A percentile compares a stretch with the other conserved stretches of the same genome.
These are phyloP conservation scores for Ascaphus truei DNA, from an alignment of 2,113 vertebrate species.

Conservation along the genomic window DNA sequence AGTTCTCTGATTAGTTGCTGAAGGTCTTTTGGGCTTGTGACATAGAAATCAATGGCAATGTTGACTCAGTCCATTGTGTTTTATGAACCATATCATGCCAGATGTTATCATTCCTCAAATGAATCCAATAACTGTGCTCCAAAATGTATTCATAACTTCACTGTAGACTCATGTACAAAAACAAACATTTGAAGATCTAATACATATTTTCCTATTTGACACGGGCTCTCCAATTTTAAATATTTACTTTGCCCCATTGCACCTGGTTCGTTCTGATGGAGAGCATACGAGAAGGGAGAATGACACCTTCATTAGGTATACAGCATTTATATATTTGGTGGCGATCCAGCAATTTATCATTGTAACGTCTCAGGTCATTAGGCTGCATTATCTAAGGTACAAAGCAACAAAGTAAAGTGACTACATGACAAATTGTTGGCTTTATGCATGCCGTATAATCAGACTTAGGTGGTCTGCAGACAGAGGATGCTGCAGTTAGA, in stretches of 20 bases:
- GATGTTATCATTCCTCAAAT: too few relatives aligned
- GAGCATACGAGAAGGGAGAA: not conserved
- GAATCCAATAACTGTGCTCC: too few relatives aligned
- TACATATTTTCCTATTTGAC: not conserved
- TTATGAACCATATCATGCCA: too few relatives aligned
- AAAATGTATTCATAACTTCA: too few relatives aligned
- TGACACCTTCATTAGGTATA: constrained; percentile 14
- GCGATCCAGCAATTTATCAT: constrained; percentile 17
- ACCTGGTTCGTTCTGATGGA: not conserved
- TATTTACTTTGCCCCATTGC: not conserved
- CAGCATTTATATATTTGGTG: constrained; percentile 9
- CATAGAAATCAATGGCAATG: too few relatives aligned
- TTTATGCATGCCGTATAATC: constrained; percentile 8
- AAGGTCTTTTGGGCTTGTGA: too few relatives aligned
- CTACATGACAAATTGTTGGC: constrained; percentile 28
- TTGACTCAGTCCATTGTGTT: too few relatives aligned
- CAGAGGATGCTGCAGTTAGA: not conserved
- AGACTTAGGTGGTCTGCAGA: not conserved
- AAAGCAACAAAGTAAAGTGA: constrained; percentile 24
- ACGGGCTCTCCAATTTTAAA: not conserved
- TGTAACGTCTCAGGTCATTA: constrained; percentile 23
- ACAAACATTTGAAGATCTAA: too few relatives aligned
- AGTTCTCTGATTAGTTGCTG: too few relatives aligned
- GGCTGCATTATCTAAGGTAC: constrained; percentile 32
- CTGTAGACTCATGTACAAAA: too few relatives aligned